Evolutionary conservation across 2,797 vertebrate genomes (phyloP).

Genomic region (Pangasius macronema): DNA sequence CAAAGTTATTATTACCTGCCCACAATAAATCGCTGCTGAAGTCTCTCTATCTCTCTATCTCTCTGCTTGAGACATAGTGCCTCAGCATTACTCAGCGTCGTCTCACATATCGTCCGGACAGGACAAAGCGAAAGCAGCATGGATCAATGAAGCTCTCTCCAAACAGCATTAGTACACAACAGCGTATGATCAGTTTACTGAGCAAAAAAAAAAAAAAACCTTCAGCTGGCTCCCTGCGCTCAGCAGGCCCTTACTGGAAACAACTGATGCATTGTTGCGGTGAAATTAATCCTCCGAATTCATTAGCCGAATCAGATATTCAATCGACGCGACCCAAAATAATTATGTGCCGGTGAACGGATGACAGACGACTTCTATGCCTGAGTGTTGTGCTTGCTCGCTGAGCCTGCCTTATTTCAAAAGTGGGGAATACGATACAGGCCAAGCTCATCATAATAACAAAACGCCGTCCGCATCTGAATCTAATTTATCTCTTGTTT

Average conservation of each 20-base stretch:
- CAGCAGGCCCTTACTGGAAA: slow-evolving; percentile 83
- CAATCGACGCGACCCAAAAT: slow-evolving; percentile 77
- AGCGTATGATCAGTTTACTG: slow-evolving; percentile 87
- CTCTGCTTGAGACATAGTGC: slow-evolving; percentile 48
- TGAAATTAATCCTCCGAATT: slow-evolving; percentile 90
- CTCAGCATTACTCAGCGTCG: slow-evolving; percentile 75
- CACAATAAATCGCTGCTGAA: slow-evolving; percentile 80
- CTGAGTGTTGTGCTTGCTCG: slow-evolving; percentile 49
- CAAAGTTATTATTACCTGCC: slow-evolving; percentile 82
- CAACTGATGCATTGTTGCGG: slow-evolving; percentile 86
- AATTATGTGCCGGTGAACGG: slow-evolving; percentile 70
- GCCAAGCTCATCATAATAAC: slow-evolving; percentile 62
- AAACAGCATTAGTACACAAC: slow-evolving; percentile 79
- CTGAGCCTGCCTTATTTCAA: slow-evolving; percentile 53
- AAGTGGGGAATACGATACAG: slow-evolving; percentile 58
- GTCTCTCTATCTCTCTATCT: no score
- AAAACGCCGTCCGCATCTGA: slow-evolving; percentile 55
- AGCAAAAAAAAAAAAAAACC: slow-evolving; percentile 64
- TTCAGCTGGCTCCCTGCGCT: slow-evolving; percentile 65
- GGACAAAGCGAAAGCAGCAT: slow-evolving; percentile 76
- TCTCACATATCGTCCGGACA: slow-evolving; percentile 86
- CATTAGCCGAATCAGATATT: slow-evolving; percentile 88
- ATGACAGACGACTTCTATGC: slow-evolving; percentile 68
- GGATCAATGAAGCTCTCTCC: slow-evolving; percentile 86
- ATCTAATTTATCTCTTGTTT: slow-evolving; percentile 62